Evolutionary conservation across 2,113 vertebrate genomes (phyloP), one percentile per base, ranked within the genome.

Genomic region (Zonotrichia leucophrys): DNA sequence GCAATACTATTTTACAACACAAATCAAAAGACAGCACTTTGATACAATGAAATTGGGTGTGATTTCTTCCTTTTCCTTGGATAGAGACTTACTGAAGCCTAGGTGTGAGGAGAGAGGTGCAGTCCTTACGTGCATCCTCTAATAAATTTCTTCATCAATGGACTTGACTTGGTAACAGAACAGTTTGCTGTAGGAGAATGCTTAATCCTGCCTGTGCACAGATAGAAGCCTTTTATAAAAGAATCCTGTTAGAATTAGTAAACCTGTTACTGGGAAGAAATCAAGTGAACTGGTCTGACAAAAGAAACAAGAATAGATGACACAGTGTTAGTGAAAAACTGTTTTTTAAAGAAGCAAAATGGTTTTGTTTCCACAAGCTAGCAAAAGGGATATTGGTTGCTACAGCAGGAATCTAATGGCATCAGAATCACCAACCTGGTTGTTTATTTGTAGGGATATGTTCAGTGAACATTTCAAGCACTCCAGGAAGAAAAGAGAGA

Each of bases 381-480:
- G 35, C 31, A 59, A 60, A 64, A 64, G 25, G 16, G 35, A 63
- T 66, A 58, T 21, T 68, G 25, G 24, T 66, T 75, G 28, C 75
- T 82, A 28, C n/a, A 78, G 49, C 19, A 91, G 44, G 53, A 66
- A 20, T 67, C 22, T 68, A 18, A 52, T 25, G 59, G 73, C 68
- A 89, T 74, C 69, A 75, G 47, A 50, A 74, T 91, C 28, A 63
- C 49, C 58, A 79, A 56, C 60, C 67, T 67, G 39, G 55, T 28
- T 83, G 47, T 88, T 91, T 63, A 83, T 75, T 92, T 0, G 1
- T 9, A 73, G 52, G n/a, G 37, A 27, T 90, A 27, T 2, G 1
- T 35, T 87, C 88, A 70, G 88, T 91, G 94, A 95, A 42, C 28
- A 46, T 90, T 96, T 83, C 19, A 16, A 77, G 83, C 53, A 50